Percentiles rank a stretch among this genome's conserved stretches.
phyloP scores from a whole-genome alignment of 2,113 vertebrate species.

The Illadopsis cleaveri region DNA sequence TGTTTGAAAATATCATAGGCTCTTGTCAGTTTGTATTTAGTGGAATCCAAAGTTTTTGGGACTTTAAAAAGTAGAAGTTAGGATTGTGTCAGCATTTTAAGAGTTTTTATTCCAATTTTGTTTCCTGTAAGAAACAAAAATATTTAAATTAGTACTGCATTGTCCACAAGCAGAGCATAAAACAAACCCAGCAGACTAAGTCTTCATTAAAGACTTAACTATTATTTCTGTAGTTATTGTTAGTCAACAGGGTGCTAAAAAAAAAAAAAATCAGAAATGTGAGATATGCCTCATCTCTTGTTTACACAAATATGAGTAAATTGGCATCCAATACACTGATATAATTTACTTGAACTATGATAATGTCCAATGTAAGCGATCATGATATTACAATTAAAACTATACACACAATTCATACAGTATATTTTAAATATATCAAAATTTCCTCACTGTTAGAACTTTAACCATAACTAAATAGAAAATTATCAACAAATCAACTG shows the following conservation, averaged over 20 bases:
- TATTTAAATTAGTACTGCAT: neutral
- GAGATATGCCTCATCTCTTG: neutral
- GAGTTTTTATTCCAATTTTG: neutral
- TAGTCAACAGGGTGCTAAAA: neutral
- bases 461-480: neutral
- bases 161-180: neutral
- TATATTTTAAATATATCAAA: neutral
- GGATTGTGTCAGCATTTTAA: conserved; percentile 12
- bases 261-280: neutral
- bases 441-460: neutral
- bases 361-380: neutral
- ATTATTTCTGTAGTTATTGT: neutral
- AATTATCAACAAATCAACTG: neutral
- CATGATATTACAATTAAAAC: neutral
- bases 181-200: neutral
- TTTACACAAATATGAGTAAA: neutral
- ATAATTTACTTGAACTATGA: neutral
- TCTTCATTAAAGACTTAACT: neutral
- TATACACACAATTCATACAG: neutral
- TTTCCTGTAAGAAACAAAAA: neutral
- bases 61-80: neutral
- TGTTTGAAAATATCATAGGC: conserved; percentile 26
- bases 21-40: neutral
- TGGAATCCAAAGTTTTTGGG: neutral
- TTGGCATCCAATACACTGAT: neutral